Percentiles rank a stretch among this genome's conserved stretches.
Evolutionary conservation across 1,140 invertebrate genomes (phyloP).

Genomic region (Caenorhabditis latens): DNA sequence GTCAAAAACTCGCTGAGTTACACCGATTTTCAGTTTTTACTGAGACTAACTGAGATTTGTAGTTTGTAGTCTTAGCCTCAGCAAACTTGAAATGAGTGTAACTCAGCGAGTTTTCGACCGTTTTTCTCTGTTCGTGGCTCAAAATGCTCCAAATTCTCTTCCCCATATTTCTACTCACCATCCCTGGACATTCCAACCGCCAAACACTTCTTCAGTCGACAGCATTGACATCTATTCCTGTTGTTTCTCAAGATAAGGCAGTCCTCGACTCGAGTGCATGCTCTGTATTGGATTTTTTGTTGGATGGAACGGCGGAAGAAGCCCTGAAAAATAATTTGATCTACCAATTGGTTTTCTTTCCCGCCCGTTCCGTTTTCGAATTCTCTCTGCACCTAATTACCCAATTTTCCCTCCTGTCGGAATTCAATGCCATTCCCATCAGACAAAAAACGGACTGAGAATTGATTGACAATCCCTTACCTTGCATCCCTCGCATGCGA

Average conservation of each 20-base stretch:
- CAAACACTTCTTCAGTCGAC: conserved; percentile 96
- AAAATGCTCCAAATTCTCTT: too few species aligned
- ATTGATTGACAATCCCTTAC: conserved; percentile 80
- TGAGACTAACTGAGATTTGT: neutral
- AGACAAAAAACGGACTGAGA: conserved; percentile 27
- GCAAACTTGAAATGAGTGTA: too few species aligned
- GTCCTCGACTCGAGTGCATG: conserved; percentile 96
- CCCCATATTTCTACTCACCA: conserved; percentile 82
- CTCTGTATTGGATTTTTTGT: conserved; percentile 96
- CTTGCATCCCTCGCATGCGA: conserved; percentile 99
- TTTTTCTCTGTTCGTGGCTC: too few species aligned
- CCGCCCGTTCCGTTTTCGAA: neutral
- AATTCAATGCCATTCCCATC: conserved; percentile 34
- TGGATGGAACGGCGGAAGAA: conserved; percentile 88
- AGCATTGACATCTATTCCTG: conserved; percentile 96
- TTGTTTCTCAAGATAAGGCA: conserved; percentile 95
- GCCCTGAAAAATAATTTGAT: conserved; percentile 78
- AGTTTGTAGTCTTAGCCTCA: too few species aligned
- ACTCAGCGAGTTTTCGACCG: neutral
- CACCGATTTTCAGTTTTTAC: neutral
- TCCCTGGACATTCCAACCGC: conserved; percentile 97
- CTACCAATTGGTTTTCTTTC: neutral
- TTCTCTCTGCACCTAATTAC: conserved; percentile 15
- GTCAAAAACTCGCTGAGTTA: neutral
- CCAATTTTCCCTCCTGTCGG: neutral